A percentile compares a stretch with the other conserved stretches of the same genome.
Conservation (phyloP, 2,113 vertebrate genomes). For the Neodon shergylaensis region DNA sequence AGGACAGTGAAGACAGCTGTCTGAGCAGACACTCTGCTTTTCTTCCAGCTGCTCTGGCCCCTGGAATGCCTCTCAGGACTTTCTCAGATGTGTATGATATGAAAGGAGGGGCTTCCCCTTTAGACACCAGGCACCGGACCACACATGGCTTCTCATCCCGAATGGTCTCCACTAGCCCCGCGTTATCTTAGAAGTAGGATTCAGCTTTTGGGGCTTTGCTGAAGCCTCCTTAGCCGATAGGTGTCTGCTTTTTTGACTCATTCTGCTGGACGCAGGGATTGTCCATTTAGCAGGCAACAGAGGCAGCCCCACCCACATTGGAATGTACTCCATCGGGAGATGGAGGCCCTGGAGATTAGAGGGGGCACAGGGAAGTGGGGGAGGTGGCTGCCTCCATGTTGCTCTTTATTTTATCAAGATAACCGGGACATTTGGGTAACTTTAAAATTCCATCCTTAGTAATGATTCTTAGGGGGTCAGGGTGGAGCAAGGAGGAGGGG, state of each 20-base stretch:
- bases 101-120: background rate
- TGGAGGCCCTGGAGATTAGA: background rate
- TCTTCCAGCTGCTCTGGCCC: background rate
- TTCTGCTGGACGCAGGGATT: background rate
- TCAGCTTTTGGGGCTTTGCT: constrained; percentile 27
- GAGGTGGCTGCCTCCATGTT: too few relatives aligned
- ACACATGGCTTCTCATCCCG: background rate
- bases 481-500: background rate
- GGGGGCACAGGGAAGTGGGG: too few relatives aligned
- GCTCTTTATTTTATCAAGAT: background rate
- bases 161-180: constrained; percentile 19
- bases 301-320: too few relatives aligned
- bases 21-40: background rate
- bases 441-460: background rate
- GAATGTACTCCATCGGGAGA: background rate
- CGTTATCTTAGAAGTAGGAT: background rate
- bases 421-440: background rate
- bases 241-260: background rate
- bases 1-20: background rate
- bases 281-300: constrained; percentile 8
- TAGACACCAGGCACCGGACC: background rate
- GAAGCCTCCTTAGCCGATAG: background rate
- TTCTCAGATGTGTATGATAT: background rate
- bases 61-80: background rate
- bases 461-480: background rate